Conservation (phyloP, 35 echinoderm and acorn worm genomes). For the Apostichopus parvimensis region DNA sequence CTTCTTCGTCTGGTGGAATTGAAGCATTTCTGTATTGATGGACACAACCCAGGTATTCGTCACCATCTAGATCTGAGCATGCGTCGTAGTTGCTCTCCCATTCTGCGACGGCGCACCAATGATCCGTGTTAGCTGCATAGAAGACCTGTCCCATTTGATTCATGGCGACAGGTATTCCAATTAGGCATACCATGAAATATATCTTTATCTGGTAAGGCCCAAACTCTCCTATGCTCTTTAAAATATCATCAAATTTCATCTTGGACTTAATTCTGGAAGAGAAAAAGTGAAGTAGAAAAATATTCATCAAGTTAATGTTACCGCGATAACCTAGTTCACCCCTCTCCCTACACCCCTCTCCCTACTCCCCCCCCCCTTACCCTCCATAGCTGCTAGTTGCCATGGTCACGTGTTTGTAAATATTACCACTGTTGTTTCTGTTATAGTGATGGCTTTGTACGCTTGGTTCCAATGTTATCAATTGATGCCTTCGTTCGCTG, state of each 20-base stretch:
- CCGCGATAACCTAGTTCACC: too few relatives aligned
- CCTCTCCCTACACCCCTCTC: too few relatives aligned
- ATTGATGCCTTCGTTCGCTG: too few relatives aligned
- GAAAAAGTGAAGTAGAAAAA: too few relatives aligned
- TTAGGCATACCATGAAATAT: constrained; percentile 72
- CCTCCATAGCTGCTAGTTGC: too few relatives aligned
- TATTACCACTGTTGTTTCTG: too few relatives aligned
- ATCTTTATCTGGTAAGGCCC: constrained; percentile 76
- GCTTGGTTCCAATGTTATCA: too few relatives aligned
- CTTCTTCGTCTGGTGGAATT: constrained; percentile 19
- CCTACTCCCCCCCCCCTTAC: too few relatives aligned
- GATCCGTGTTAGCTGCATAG: constrained; percentile 63
- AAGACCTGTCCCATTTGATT: constrained; percentile 94
- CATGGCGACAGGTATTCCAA: constrained; percentile 54
- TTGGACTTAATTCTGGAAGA: too few relatives aligned
- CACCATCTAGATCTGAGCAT: constrained; percentile 18
- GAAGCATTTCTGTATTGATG: constrained; percentile 26
- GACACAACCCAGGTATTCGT: constrained; percentile 17
- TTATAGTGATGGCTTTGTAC: too few relatives aligned
- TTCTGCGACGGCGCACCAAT: constrained; percentile 77
- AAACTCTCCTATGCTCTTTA: constrained; percentile 74
- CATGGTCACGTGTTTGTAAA: too few relatives aligned
- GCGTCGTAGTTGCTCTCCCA: background rate
- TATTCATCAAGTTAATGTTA: too few relatives aligned
- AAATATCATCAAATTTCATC: constrained; percentile 95